Conservation (phyloP, 2,797 vertebrate genomes). For the Zalophus californianus region DNA sequence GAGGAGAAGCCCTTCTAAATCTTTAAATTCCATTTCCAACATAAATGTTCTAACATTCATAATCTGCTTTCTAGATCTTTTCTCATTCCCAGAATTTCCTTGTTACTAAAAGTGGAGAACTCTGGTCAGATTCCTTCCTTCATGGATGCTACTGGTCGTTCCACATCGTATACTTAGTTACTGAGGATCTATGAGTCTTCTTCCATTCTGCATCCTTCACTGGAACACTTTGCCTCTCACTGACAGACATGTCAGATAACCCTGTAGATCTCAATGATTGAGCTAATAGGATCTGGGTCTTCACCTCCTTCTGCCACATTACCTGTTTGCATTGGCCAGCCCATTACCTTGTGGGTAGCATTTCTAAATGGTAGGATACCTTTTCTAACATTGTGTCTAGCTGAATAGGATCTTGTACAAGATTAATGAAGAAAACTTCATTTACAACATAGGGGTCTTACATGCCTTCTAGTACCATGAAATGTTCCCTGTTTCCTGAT, state of each 20-base stretch:
- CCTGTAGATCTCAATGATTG: background rate
- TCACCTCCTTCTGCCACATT: background rate
- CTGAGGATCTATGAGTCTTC: background rate
- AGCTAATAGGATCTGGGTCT: background rate
- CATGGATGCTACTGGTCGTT: background rate
- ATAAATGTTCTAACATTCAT: background rate
- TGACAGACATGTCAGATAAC: background rate
- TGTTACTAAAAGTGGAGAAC: background rate
- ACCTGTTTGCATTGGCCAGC: background rate
- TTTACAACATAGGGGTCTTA: background rate
- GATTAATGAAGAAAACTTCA: background rate
- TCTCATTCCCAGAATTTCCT: background rate
- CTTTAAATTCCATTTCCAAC: background rate
- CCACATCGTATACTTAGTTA: background rate
- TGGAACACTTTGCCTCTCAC: background rate
- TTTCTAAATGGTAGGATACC: background rate
- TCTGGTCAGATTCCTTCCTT: background rate
- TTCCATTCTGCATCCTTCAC: background rate
- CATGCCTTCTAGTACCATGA: background rate
- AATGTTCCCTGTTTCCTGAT: background rate
- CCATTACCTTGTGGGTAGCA: background rate
- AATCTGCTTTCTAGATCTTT: background rate
- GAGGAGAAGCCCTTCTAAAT: background rate
- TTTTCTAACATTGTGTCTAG: background rate
- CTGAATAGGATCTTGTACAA: background rate